Evolutionary conservation across 1,140 invertebrate genomes (phyloP).

Genomic region (Papilio polytes): DNA sequence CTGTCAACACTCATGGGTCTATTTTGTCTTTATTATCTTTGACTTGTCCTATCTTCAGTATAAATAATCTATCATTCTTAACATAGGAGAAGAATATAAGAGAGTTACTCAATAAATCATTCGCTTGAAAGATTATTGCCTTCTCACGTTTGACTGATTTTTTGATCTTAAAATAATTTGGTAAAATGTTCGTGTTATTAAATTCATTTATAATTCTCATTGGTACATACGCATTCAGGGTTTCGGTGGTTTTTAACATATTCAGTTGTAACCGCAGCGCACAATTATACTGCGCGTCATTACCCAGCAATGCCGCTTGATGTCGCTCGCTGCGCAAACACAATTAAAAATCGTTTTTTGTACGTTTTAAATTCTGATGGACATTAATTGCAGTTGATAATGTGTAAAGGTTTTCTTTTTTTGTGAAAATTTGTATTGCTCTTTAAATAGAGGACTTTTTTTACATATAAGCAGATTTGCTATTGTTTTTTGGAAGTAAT

Average conservation of each 20-base stretch:
- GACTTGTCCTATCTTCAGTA: too few relatives aligned
- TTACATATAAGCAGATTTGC: too few relatives aligned
- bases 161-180: not conserved
- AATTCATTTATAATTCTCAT: constrained; percentile 1
- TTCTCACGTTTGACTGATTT: not conserved
- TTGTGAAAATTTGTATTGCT: too few relatives aligned
- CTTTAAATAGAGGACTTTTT: too few relatives aligned
- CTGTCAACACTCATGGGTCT: not conserved
- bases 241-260: not conserved
- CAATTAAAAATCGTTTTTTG: constrained; percentile 8
- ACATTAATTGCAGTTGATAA: not conserved
- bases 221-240: not conserved
- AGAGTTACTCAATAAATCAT: too few relatives aligned
- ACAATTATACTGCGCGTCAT: constrained; percentile 23
- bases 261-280: constrained; percentile 2
- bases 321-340: constrained; percentile 11
- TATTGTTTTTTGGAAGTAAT: too few relatives aligned
- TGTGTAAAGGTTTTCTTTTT: not conserved
- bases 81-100: too few relatives aligned
- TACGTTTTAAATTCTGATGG: constrained; percentile 13
- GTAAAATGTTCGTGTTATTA: not conserved
- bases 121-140: too few relatives aligned
- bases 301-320: constrained; percentile 9
- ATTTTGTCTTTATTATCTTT: constrained; percentile 2
- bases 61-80: too few relatives aligned